A percentile compares a stretch with the other conserved stretches of the same genome.
Conservation (phyloP, 1,140 invertebrate species). For the Caenorhabditis remanei region DNA sequence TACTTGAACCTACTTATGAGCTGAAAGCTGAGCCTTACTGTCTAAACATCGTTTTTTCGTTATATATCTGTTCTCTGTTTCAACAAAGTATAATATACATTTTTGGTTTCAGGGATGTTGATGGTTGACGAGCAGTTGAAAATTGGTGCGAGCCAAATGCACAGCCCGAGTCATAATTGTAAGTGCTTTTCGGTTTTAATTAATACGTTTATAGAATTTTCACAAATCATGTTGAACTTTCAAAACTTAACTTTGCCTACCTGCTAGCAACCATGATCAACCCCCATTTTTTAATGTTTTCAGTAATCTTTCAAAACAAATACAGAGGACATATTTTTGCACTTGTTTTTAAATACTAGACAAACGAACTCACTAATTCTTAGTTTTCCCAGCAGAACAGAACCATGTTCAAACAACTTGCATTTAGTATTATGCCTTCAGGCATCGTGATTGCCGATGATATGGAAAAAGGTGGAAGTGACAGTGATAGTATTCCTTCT, state of each 20-base stretch:
- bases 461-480: conserved; percentile 42
- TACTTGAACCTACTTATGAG: not conserved
- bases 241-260: not conserved
- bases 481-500: conserved; percentile 31
- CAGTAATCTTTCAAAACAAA: not conserved
- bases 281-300: not conserved
- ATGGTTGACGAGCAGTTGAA: conserved; percentile 38
- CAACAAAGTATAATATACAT: too few species aligned
- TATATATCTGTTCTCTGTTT: not conserved
- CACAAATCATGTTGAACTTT: too few species aligned
- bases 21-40: conserved; percentile 33
- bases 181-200: not conserved
- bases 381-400: not conserved
- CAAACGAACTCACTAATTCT: not conserved
- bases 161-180: conserved; percentile 30
- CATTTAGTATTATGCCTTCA: conserved; percentile 34
- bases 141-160: not conserved
- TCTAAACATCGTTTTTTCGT: not conserved
- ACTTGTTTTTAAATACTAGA: not conserved
- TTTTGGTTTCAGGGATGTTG: not conserved
- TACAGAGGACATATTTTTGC: conserved; percentile 40
- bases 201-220: too few species aligned
- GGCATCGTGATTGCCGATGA: conserved; percentile 42
- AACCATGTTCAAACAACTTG: conserved; percentile 7
- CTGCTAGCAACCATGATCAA: not conserved